Conservation (phyloP, 2,797 vertebrate genomes). For the Microhierax caerulescens region DNA sequence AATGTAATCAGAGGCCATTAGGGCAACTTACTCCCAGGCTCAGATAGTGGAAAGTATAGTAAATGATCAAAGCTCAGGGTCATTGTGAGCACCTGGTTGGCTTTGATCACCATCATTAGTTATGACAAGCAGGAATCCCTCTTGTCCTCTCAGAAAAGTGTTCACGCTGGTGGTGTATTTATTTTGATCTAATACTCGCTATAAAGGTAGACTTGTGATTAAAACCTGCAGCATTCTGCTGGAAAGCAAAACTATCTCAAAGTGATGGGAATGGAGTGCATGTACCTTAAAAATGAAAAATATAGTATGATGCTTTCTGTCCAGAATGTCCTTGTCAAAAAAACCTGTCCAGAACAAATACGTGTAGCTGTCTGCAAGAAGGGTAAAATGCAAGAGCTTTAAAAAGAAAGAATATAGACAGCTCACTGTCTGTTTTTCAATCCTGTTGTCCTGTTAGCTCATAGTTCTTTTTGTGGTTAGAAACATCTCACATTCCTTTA, state of each 20-base stretch:
- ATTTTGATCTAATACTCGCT: slow-evolving; percentile 35
- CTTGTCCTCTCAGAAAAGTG: slow-evolving; percentile 39
- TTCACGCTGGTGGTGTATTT: slow-evolving; percentile 31
- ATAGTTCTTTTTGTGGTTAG: background rate
- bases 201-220: slow-evolving; percentile 19
- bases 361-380: background rate
- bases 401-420: background rate
- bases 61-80: slow-evolving; percentile 55
- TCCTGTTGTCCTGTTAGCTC: background rate
- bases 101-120: slow-evolving; percentile 62
- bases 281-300: background rate
- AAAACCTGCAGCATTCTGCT: slow-evolving; percentile 32
- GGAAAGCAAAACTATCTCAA: slow-evolving; percentile 29
- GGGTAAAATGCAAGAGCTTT: background rate
- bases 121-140: slow-evolving; percentile 55
- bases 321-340: slow-evolving; percentile 15
- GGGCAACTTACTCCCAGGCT: slow-evolving; percentile 26
- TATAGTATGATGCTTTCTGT: background rate
- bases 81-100: slow-evolving; percentile 11
- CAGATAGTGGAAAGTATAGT: slow-evolving; percentile 25
- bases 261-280: background rate
- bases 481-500: background rate
- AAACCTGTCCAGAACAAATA: background rate
- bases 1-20: slow-evolving; percentile 33
- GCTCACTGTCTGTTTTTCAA: background rate